Percentiles rank a stretch among this genome's conserved stretches.
phyloP scores from a whole-genome alignment of 2,113 vertebrate species.

The Menidia beryllina region DNA sequence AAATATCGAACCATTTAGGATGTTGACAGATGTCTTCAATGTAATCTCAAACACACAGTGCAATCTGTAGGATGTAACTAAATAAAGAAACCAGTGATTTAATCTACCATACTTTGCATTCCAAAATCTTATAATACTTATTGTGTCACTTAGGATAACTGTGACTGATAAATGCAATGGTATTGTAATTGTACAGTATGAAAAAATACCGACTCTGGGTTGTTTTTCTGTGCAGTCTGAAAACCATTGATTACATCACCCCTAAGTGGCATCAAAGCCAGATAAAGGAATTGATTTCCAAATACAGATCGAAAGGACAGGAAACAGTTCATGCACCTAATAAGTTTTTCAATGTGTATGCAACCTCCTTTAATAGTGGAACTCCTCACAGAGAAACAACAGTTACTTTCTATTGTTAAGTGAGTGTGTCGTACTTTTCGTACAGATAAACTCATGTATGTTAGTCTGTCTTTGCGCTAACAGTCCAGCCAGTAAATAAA shows the following conservation, averaged over 20 bases:
- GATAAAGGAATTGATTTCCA: not conserved
- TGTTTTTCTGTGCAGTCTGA: too few relatives aligned
- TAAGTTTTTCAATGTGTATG: not conserved
- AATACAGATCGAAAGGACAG: not conserved
- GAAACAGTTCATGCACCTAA: not conserved
- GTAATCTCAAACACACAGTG: not conserved
- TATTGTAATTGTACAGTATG: not conserved
- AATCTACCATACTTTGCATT: not conserved
- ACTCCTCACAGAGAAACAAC: not conserved
- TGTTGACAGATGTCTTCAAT: too few relatives aligned
- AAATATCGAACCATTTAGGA: too few relatives aligned
- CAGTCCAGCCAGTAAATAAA: conserved; percentile 66
- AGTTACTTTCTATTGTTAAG: not conserved
- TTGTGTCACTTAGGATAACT: not conserved
- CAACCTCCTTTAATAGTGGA: not conserved
- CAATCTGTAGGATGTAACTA: too few relatives aligned
- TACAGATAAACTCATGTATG: conserved; percentile 19
- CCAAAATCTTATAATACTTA: not conserved
- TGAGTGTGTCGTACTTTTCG: not conserved
- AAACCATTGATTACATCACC: not conserved
- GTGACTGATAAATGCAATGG: not conserved
- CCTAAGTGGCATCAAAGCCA: not conserved
- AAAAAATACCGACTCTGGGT: too few relatives aligned
- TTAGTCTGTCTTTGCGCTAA: conserved; percentile 28
- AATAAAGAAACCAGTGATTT: too few relatives aligned